Base-by-base conservation (phyloP, 2,113 vertebrate genomes). In the cattle (Bos taurus) region DNA sequence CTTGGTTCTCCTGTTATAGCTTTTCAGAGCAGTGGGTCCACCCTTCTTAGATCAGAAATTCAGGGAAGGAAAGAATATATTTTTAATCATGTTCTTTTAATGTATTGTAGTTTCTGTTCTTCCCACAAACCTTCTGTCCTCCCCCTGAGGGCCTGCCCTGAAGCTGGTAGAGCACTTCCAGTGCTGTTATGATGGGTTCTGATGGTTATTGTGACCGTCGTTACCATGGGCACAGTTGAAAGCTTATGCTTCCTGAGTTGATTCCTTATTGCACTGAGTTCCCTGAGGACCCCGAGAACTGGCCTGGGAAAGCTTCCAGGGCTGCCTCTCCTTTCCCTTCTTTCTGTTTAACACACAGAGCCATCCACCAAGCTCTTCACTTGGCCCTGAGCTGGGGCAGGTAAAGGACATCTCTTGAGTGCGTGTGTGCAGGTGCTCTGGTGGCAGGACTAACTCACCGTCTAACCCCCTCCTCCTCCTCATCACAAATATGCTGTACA, bases 21-120 rank as follows among this genome's bases (percentile, higher is more conserved):
- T 60, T 92, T 88, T 94, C 52, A 94, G 81, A 95, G 48, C 48
- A 81, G 33, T 71, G 36, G 54, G 54, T 86, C 46, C 23, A 46
- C 11, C 23, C 78, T 96, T 50, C 43, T 82, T 87, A 90, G 33
- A 43, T 17, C 6, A 9, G 36, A 93, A 91, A 87, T 96, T 88
- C 62, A 94, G 15, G n/a, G 57, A 90, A 80, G 86, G 94, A 93
- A 94, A 71, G 33, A 78, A 80, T 52, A 67, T 81, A 25, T 87
- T 78, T 94, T 95, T 64, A 26, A 81, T 94, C 33, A 28, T 59
- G 48, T 97, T 94, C 60, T 96, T 95, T 85, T 57, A 92, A 83
- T 78, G 43, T 88, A 83, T 74, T 94, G 88, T 56, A 36, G n/a
- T 91, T 77, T 94, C 46, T 77, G 23, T 26, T 84, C 54, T 91